Evolutionary conservation across 2,113 vertebrate species (phyloP), one percentile per base, ranked within the genome.

Genomic region (Gobiocypris rarus): DNA sequence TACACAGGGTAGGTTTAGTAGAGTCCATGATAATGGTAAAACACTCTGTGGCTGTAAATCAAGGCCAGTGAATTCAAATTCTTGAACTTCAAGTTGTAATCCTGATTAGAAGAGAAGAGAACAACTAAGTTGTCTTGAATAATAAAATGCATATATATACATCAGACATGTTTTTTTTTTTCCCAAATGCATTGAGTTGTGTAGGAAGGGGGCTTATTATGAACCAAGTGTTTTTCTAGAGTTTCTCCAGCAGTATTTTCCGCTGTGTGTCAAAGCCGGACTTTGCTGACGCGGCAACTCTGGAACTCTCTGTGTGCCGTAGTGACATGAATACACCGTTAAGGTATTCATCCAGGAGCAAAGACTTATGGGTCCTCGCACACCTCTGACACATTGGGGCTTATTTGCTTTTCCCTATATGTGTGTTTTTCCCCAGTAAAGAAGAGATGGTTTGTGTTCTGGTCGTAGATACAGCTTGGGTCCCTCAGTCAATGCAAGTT

Each of bases 221-320:
- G 59, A 87, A 80, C 52, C 45, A 82, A 82, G 58, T 82, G 75
- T 61, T 88, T 83, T 88, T 83, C 84, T 81, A 88, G 76, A 82
- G 59, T 81, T 59, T 71, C 52, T 82, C 10, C 59, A 78, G 87
- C 84, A 85, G 84, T 86, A 70, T 83, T 83, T 81, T 83, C 75
- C 61, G 83, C 84, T 88, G 87, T 90, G 85, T 89, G 76, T 75
- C 81, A 82, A 81, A 85, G 81, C 65, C 79, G 83, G 79, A 54
- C 85, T 85, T 83, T 88, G 89, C 91, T 90, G 89, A 91, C 87
- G 87, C 54, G 82, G 85, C 90, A 90, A 85, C 87, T 91, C 88
- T 90, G 13, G 48, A 93, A 88, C 87, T 76, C 75, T 89, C 83
- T 83, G 34, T 78, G 80, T 84, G 79, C 81, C 34, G 83, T 83